Percentiles rank a stretch among this genome's conserved stretches.
Evolutionary conservation across 2,797 vertebrate species (phyloP).

Genomic region (Podargus strigoides): DNA sequence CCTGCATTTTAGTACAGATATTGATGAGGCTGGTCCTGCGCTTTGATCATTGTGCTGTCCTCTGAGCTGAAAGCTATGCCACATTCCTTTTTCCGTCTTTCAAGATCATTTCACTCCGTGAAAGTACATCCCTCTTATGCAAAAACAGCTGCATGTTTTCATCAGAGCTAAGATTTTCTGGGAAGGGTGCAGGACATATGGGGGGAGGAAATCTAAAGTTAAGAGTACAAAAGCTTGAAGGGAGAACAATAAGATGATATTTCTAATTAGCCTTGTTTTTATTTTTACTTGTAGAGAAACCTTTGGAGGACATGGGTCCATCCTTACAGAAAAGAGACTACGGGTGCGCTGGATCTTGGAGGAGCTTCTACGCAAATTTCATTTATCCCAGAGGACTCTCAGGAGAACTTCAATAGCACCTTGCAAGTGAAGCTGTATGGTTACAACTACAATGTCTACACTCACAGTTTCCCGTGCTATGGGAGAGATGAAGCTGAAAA

Average conservation of each 20-base stretch:
- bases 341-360: constrained; percentile 91
- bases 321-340: constrained; percentile 78
- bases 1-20: background rate
- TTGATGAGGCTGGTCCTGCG: background rate
- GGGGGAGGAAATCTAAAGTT: background rate
- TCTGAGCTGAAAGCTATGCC: background rate
- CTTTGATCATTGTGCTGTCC: background rate
- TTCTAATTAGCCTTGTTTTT: background rate
- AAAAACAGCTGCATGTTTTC: background rate
- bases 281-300: constrained; percentile 77
- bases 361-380: constrained; percentile 96
- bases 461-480: constrained; percentile 93
- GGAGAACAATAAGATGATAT: background rate
- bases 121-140: background rate
- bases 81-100: background rate
- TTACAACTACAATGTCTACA: constrained; percentile 88
- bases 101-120: background rate
- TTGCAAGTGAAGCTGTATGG: constrained; percentile 83
- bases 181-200: background rate
- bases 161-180: background rate
- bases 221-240: background rate
- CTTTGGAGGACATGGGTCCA: constrained; percentile 82
- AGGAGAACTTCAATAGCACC: constrained; percentile 46
- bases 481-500: constrained; percentile 92
- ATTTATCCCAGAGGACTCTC: constrained; percentile 71